Conservation (phyloP, 2,888 invertebrate genomes). For the Plemyria rubiginata region DNA sequence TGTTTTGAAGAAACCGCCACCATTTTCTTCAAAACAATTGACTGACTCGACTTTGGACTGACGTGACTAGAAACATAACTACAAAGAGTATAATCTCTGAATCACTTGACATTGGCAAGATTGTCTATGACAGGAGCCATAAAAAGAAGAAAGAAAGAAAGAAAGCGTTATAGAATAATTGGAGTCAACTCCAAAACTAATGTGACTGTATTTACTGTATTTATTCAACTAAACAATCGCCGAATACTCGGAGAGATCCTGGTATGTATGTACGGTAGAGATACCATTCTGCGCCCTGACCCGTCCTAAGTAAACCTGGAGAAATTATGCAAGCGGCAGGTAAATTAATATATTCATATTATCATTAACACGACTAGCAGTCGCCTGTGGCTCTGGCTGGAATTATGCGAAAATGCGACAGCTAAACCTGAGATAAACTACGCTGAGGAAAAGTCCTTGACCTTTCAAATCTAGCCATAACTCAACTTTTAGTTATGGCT, state of each 20-base stretch:
- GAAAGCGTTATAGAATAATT: too few species aligned
- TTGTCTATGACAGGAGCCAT: too few species aligned
- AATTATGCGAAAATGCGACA: not conserved
- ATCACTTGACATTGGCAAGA: too few species aligned
- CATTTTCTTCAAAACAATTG: too few species aligned
- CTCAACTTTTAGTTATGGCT: not conserved
- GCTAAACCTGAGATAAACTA: not conserved
- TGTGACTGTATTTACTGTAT: too few species aligned
- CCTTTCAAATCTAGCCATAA: too few species aligned
- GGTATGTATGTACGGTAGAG: slow-evolving; percentile 6
- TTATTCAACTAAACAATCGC: not conserved
- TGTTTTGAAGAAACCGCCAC: too few species aligned
- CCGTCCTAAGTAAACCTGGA: slow-evolving; percentile 57
- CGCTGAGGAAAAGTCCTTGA: not conserved
- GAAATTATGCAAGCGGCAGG: slow-evolving; percentile 60
- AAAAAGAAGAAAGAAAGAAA: too few species aligned
- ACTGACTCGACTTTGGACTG: too few species aligned
- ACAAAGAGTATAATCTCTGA: too few species aligned
- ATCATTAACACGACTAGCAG: slow-evolving; percentile 12
- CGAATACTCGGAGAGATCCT: not conserved
- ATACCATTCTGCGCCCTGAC: slow-evolving; percentile 16
- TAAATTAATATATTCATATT: slow-evolving; percentile 59
- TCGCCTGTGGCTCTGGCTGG: not conserved
- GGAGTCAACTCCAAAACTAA: too few species aligned
- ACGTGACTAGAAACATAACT: too few species aligned